phyloP scores from a whole-genome alignment of 2,113 vertebrate genomes.

The Percopsis transmontana region DNA sequence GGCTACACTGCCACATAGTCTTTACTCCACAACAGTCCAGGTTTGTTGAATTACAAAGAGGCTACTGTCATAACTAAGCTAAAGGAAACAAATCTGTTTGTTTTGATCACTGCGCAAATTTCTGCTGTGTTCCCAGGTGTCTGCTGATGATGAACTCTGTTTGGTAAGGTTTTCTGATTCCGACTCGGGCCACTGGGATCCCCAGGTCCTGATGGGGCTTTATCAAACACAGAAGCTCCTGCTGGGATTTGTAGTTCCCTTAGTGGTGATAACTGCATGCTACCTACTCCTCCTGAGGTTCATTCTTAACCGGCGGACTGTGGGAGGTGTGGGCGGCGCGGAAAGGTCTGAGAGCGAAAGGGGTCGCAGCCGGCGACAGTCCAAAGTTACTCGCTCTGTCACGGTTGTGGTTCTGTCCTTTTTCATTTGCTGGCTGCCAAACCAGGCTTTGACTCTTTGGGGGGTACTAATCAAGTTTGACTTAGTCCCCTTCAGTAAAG shows the following conservation, averaged over 20 bases:
- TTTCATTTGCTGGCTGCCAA: constrained; percentile 84
- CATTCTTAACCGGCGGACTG: constrained; percentile 66
- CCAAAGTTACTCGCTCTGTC: constrained; percentile 79
- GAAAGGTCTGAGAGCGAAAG: constrained; percentile 66
- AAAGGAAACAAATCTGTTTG: too few relatives aligned
- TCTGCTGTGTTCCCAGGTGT: constrained; percentile 57
- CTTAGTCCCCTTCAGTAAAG: constrained; percentile 79
- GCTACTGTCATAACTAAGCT: not conserved
- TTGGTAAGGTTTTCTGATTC: constrained; percentile 80
- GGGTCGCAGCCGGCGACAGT: constrained; percentile 68
- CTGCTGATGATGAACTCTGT: constrained; percentile 80
- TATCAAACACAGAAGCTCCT: constrained; percentile 83
- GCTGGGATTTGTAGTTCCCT: constrained; percentile 77
- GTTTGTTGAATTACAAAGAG: constrained; percentile 30
- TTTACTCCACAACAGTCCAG: constrained; percentile 78
- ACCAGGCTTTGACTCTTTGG: constrained; percentile 82
- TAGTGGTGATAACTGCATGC: constrained; percentile 77
- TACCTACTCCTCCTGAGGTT: constrained; percentile 81
- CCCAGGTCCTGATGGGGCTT: constrained; percentile 80
- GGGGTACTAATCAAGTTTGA: constrained; percentile 82
- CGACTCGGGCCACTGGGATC: constrained; percentile 72
- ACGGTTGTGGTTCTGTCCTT: constrained; percentile 81
- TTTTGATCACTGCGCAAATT: not conserved
- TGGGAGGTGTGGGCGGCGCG: constrained; percentile 33
- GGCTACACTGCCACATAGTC: constrained; percentile 78